phyloP scores from a whole-genome alignment of 1,140 invertebrate genomes.

The Cardiocondyla obscurior region DNA sequence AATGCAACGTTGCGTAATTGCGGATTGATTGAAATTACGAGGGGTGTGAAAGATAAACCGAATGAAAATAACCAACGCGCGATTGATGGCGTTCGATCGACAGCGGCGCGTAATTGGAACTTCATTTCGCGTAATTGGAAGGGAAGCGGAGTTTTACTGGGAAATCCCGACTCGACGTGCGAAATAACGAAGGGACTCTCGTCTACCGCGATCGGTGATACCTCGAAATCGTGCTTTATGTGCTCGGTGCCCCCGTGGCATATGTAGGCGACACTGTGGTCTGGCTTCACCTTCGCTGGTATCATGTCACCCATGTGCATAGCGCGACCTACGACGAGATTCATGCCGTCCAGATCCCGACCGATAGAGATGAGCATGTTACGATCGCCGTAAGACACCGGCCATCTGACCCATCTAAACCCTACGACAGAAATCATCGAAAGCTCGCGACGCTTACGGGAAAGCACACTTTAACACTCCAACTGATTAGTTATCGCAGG shows the following conservation, averaged over 20 bases:
- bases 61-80: neutral
- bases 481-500: neutral
- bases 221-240: constrained; percentile 82
- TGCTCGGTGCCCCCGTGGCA: constrained; percentile 80
- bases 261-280: constrained; percentile 81
- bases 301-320: constrained; percentile 81
- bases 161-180: neutral
- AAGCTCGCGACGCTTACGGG: neutral
- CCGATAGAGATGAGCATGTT: constrained; percentile 81
- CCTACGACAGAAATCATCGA: constrained; percentile 54
- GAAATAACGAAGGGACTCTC: neutral
- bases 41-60: neutral
- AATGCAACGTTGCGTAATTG: constrained; percentile 19
- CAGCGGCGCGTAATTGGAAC: neutral
- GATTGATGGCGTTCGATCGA: neutral
- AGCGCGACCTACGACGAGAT: constrained; percentile 83
- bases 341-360: constrained; percentile 80
- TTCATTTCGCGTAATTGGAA: neutral
- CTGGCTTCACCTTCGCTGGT: constrained; percentile 83
- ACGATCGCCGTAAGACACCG: constrained; percentile 67
- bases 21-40: constrained; percentile 21
- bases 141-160: neutral
- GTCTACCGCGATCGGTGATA: constrained; percentile 55
- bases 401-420: constrained; percentile 78
- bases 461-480: neutral